phyloP scores from a whole-genome alignment of 2,888 invertebrate species.

The Adineta ricciae region DNA sequence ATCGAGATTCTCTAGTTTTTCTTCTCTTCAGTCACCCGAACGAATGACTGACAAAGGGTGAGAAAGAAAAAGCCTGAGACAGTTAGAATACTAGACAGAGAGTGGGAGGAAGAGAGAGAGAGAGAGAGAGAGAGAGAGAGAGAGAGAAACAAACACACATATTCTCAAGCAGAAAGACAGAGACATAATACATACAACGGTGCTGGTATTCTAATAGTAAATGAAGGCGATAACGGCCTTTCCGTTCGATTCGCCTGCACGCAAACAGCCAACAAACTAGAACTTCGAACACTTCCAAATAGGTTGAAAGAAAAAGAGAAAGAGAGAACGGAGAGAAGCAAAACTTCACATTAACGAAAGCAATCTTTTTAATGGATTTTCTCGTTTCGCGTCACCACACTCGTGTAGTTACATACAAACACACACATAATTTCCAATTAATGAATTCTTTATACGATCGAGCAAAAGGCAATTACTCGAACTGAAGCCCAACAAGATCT shows the following conservation, averaged over 20 bases:
- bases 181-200: neutral
- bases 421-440: neutral
- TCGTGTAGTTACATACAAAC: neutral
- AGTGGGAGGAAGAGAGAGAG: neutral
- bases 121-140: neutral
- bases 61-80: neutral
- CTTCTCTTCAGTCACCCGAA: neutral
- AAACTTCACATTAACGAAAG: neutral
- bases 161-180: neutral
- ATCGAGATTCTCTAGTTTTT: neutral
- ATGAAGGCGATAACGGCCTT: neutral
- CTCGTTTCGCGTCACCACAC: neutral
- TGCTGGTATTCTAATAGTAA: neutral
- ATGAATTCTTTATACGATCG: neutral
- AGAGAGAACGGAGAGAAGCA: neutral
- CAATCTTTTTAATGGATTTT: neutral
- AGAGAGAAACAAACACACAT: neutral
- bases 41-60: neutral
- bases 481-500: neutral
- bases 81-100: neutral
- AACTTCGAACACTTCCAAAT: neutral
- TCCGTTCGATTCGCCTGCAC: neutral
- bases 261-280: neutral
- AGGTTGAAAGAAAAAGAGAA: neutral
- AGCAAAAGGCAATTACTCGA: neutral